Evolutionary conservation across 2,888 invertebrate species (phyloP), one percentile per base, ranked within the genome.

Genomic region (Amiota mariae): DNA sequence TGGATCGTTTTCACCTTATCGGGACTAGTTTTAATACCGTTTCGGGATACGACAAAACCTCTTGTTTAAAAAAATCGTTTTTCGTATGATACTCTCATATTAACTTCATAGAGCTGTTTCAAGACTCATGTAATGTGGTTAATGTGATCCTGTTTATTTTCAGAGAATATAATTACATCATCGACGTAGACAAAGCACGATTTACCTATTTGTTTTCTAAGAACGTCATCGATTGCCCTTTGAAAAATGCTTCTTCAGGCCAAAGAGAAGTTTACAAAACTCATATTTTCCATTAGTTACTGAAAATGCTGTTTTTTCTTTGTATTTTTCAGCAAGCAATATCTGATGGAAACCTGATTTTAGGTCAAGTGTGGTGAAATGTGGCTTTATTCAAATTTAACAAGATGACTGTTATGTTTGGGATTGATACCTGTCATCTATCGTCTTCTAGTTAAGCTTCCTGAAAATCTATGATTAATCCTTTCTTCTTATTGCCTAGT

Each of bases 391-490:
- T 87, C 72, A 90, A 72, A 79, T 88, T 84, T 72, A 88, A 87
- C 47, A 89, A 75, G 71, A 89, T 88, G 66, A 88, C 86, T 4
- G 78, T 76, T 11, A 88, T 89, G 73, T 86, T 86, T 0, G 89
- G 87, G 59, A 89, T 75, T 6, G 88, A 73, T 84, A 88, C 8
- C 80, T 76, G 68, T 89, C 87, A 3, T 80, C 83, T 2, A 88
- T 80, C 2, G 89, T 89, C 48, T 82, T 81, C 11, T 88, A 81
- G 74, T 90, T 90, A 68, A 90, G 67, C 75, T 87, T 85, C 48
- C 87, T 72, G 73, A 87, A n/a, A 89, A 74, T 89, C 88, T 1
- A 89, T 84, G 6, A 89, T 89, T 15, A 89, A 74, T 47, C 87
- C 73, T 82, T 81, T 86, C 75, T 85, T 84, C 46, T 72, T 74